Base-by-base conservation (phyloP, 2,797 vertebrate species). In the Parotocinclus haroldoi region DNA sequence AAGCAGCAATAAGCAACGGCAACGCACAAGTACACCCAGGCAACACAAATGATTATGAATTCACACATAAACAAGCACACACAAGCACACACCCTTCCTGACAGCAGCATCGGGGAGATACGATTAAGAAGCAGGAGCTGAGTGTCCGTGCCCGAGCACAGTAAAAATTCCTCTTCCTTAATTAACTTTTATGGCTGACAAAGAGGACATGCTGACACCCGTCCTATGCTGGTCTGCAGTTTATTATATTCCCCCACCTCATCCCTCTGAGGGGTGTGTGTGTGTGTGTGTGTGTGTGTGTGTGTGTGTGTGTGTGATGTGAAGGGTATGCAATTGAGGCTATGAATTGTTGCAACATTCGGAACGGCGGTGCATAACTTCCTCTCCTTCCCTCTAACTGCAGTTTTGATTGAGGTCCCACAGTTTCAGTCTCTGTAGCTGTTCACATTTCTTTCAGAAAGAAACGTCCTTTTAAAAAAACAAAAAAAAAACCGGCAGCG, bases 121-220 rank as follows among this genome's bases (percentile, higher is more conserved):
- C 68, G 77, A 66, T 85, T 85, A 84, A 84, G 76, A 83, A 78
- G 76, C 75, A 80, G 80, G 72, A 75, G 77, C 66, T 67, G 42
- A 58, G 76, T 53, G 40, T 73, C 72, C 73, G 71, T 70, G 72
- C 76, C 71, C 17, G 27, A 76, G 80, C 73, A 78, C 81, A 85
- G 85, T 87, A 89, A 84, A 86, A 86, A 74, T 82, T 79, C 78
- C 75, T 82, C 70, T 82, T 83, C 84, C 87, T 87, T 88, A 88
- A 89, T 89, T 86, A 87, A 86, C 82, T 86, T 90, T 88, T 87
- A 87, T 77, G 80, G 79, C 82, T 73, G 40, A 73, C 49, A 38
- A 83, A 84, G 81, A 86, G 81, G 83, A 83, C 85, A 82, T 48
- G 67, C 79, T 80, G 85, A 85, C 85, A 88, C 85, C 80, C 82